Conservation (phyloP, 2,113 vertebrate species). For the Syrmaticus mikado region DNA sequence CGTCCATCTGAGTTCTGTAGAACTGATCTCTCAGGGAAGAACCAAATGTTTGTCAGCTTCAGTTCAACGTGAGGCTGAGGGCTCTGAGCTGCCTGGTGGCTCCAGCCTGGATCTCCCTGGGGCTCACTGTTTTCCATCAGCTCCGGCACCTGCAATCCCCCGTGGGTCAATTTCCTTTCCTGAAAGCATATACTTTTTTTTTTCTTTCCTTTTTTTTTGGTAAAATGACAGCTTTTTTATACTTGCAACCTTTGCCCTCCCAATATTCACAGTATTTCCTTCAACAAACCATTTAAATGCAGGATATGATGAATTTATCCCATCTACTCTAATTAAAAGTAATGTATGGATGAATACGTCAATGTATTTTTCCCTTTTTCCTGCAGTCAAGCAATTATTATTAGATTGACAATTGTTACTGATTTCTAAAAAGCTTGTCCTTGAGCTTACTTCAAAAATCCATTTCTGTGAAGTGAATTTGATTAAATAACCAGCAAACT, state of each 20-base stretch:
- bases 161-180: neutral
- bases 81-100: neutral
- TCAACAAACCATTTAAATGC: neutral
- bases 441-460: conserved; percentile 1
- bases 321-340: neutral
- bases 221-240: neutral
- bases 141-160: rapidly evolving
- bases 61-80: neutral
- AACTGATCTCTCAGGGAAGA: neutral
- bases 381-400: neutral
- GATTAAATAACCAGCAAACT: neutral
- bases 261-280: neutral
- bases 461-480: neutral
- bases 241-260: neutral
- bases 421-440: neutral
- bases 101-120: neutral
- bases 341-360: neutral
- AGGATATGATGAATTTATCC: neutral
- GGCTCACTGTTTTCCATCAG: neutral
- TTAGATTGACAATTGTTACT: neutral
- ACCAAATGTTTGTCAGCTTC: neutral
- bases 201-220: neutral
- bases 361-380: neutral
- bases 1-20: rapidly evolving
- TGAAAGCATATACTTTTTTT: neutral